Evolutionary conservation across 92 coral and sea anemone genomes (phyloP), one percentile per base, ranked within the genome.

Genomic region (Porites cylindrica): DNA sequence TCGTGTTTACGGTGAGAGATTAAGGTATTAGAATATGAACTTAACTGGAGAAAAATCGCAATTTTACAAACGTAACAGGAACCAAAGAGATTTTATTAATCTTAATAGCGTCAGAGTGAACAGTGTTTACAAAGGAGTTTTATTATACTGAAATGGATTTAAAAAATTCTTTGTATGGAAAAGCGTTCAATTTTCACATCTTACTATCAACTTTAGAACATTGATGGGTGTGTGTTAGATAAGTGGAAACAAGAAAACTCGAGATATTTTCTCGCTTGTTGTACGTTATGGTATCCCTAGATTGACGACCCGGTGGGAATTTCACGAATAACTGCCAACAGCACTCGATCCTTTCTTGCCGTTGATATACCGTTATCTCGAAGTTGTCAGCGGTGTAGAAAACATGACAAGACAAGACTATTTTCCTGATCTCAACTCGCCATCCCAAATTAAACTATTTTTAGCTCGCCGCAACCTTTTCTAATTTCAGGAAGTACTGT

Each of bases 11-110:
- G 72, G 74, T 51, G 9, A 56, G 16, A 56, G 11, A 56, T 10
- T 56, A 12, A 0, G 61, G 61, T 0, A 56, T 56, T 56, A 56
- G 61, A 8, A 56, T 10, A 56, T 56, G 4, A 56, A 14, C 19
- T 51, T 63, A 78, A 78, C 60, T 19, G 26, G 17, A 38, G 8
- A 32, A 43, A 67, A 54, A 66, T 75, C 83, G 66, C 71, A 66
- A 43, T 73, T 14, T 79, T 50, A 12, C 19, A 4, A 50, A 66
- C 29, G 29, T 26, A 26, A 26, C 29, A 67, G n/a, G 20, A 54
- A 66, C 21, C 24, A 14, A 51, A 51, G 21, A 8, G 64, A 61
- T 43, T 11, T 10, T 51, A 26, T 52, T 51, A 17, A 11, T 23
- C 72, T 52, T 62, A 7, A 20, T 20, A 20, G 66, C 14, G 17